These are phyloP conservation scores for Elephas maximus DNA, from an alignment of 2,113 vertebrate species.

Conservation along the genomic window DNA sequence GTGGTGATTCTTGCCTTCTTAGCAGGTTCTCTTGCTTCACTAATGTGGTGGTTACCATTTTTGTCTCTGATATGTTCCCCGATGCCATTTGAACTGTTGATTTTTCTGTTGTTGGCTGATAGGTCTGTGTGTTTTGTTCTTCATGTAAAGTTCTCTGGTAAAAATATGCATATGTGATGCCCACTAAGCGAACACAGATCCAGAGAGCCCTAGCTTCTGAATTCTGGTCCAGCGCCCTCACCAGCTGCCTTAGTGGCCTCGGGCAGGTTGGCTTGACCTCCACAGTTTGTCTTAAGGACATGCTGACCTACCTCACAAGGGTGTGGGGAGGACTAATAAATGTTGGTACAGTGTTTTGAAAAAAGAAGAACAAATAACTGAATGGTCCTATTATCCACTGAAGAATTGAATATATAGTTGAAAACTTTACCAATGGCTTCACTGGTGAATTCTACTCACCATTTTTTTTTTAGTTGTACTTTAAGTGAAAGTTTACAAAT, in stretches of 20 bases:
- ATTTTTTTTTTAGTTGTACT: too few relatives aligned
- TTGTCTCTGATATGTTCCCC: neutral
- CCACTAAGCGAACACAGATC: neutral
- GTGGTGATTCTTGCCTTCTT: neutral
- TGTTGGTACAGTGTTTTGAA: conserved; percentile 72
- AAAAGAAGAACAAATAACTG: neutral
- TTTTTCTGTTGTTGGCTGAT: conserved; percentile 34
- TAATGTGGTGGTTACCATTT: neutral
- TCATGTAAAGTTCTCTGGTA: neutral
- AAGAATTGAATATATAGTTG: too few relatives aligned
- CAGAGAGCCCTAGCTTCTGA: neutral
- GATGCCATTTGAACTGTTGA: neutral
- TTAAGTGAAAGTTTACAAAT: too few relatives aligned
- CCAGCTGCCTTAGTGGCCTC: neutral
- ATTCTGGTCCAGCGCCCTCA: neutral
- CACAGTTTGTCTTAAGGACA: conserved; percentile 62
- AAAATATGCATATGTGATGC: neutral
- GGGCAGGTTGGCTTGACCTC: conserved; percentile 30
- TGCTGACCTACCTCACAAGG: conserved; percentile 81
- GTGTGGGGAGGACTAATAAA: conserved; percentile 84
- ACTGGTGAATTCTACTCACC: too few relatives aligned
- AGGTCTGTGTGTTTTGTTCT: conserved; percentile 19
- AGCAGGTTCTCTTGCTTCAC: neutral
- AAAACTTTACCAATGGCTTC: too few relatives aligned
- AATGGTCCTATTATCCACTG: too few relatives aligned